Conservation (phyloP, 2,888 invertebrate genomes). For the Platypus cylindrus region DNA sequence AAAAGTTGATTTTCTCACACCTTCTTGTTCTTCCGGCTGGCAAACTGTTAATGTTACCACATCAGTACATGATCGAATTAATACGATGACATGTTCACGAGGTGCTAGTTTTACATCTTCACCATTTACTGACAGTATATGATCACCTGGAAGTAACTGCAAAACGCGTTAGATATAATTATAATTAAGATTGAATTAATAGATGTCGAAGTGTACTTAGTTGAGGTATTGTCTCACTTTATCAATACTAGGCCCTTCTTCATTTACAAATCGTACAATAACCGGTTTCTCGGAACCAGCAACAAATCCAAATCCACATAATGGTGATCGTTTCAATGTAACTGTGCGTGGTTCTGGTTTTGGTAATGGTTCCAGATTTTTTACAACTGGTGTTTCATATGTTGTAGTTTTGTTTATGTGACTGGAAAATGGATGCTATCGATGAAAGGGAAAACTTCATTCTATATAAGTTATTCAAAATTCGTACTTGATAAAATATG, state of each 20-base stretch:
- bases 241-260: constrained; percentile 83
- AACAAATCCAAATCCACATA: constrained; percentile 89
- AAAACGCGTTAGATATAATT: no score
- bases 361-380: constrained; percentile 50
- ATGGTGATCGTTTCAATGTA: constrained; percentile 58
- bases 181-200: no score
- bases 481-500: constrained; percentile 70
- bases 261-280: constrained; percentile 77
- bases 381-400: constrained; percentile 66
- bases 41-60: constrained; percentile 68
- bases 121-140: constrained; percentile 80
- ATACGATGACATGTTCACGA: constrained; percentile 76
- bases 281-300: constrained; percentile 89
- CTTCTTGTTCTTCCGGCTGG: constrained; percentile 53
- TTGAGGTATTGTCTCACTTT: constrained; percentile 45
- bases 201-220: no score
- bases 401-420: constrained; percentile 83
- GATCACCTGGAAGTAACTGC: constrained; percentile 77
- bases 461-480: background rate
- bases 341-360: constrained; percentile 65
- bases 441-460: no score
- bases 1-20: constrained; percentile 64
- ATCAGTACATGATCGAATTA: constrained; percentile 70
- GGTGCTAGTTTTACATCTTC: constrained; percentile 80
- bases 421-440: constrained; percentile 40